Percentiles rank a stretch among this genome's conserved stretches.
Conservation (phyloP, 92 coral and sea anemone genomes). For the Plumapathes pennacea region DNA sequence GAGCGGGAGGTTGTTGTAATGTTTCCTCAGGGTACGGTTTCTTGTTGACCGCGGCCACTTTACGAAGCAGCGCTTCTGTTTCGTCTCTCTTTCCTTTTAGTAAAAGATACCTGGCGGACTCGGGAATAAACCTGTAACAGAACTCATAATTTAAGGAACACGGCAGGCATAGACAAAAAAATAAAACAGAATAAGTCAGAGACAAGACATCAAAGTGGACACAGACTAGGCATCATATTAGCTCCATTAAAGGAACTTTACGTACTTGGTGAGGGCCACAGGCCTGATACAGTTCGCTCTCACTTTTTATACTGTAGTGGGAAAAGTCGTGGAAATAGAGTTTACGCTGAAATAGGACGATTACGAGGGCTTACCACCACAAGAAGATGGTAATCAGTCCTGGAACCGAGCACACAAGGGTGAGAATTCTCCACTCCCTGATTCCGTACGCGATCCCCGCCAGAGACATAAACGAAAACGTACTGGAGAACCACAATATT, state of each 20-base stretch:
- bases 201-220: too few relatives aligned
- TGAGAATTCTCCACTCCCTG: conserved; percentile 75
- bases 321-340: too few relatives aligned
- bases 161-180: too few relatives aligned
- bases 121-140: conserved; percentile 56
- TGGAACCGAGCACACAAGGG: conserved; percentile 65
- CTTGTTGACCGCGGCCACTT: conserved; percentile 46
- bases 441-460: conserved; percentile 71
- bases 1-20: conserved; percentile 34
- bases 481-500: conserved; percentile 77
- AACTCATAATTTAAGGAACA: too few relatives aligned
- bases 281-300: too few relatives aligned
- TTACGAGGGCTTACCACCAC: conserved; percentile 87
- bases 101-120: conserved; percentile 56
- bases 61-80: conserved; percentile 49
- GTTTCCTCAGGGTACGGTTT: conserved; percentile 55
- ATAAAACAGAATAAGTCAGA: too few relatives aligned
- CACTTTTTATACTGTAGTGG: too few relatives aligned
- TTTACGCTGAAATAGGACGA: too few relatives aligned
- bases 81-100: conserved; percentile 57
- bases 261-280: too few relatives aligned
- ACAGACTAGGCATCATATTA: too few relatives aligned
- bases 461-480: conserved; percentile 50
- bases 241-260: too few relatives aligned
- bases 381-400: conserved; percentile 52